Evolutionary conservation across 2,113 vertebrate species (phyloP).

Genomic region (Epinephelus moara): DNA sequence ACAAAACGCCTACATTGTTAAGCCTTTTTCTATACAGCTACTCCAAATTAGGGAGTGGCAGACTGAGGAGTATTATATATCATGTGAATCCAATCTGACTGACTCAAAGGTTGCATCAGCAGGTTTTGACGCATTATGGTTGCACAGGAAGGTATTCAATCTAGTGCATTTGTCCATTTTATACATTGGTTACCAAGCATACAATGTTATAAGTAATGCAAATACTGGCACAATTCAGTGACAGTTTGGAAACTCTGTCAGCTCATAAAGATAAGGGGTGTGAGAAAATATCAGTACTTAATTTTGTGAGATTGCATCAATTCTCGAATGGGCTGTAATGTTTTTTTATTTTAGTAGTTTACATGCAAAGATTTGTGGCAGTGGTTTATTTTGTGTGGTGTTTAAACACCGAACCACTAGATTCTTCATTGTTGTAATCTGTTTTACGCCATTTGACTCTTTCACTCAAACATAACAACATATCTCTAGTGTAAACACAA

Average conservation of each 20-base stretch:
- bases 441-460: too few relatives aligned
- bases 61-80: not conserved
- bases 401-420: too few relatives aligned
- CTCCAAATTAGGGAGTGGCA: slow-evolving; percentile 5
- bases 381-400: too few relatives aligned
- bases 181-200: not conserved
- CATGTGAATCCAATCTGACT: not conserved
- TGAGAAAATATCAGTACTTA: too few relatives aligned
- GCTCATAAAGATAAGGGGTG: not conserved
- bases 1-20: too few relatives aligned
- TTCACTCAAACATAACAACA: too few relatives aligned
- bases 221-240: not conserved
- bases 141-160: not conserved
- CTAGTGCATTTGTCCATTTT: not conserved
- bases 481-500: too few relatives aligned
- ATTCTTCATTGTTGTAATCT: too few relatives aligned
- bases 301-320: too few relatives aligned
- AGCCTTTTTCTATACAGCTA: not conserved
- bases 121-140: not conserved
- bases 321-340: too few relatives aligned
- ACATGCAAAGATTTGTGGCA: too few relatives aligned
- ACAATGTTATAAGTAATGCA: not conserved
- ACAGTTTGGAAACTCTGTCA: not conserved
- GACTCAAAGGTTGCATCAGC: not conserved
- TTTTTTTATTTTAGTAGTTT: too few relatives aligned